phyloP scores from a whole-genome alignment of 2,797 vertebrate genomes.

The Typhlichthys eigenmanni region DNA sequence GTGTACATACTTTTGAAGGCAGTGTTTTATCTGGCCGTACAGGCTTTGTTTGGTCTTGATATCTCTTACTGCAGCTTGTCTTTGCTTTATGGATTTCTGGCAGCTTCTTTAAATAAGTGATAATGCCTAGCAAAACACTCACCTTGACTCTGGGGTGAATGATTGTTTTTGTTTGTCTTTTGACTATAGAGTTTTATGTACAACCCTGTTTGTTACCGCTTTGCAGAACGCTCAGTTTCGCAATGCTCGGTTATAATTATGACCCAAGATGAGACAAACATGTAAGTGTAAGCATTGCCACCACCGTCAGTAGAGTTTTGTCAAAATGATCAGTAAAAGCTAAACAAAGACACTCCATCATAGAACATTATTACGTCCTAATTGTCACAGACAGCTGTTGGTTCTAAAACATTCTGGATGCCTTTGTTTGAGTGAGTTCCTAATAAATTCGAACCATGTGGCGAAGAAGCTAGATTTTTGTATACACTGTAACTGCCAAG shows the following conservation, averaged over 20 bases:
- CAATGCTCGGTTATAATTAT: constrained; percentile 43
- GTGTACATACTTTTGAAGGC: constrained; percentile 83
- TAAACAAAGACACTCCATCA: constrained; percentile 41
- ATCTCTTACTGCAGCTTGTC: constrained; percentile 83
- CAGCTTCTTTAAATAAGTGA: constrained; percentile 82
- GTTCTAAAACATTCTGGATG: constrained; percentile 74
- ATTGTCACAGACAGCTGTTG: constrained; percentile 75
- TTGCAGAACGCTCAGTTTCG: too few species aligned
- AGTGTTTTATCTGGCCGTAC: constrained; percentile 79
- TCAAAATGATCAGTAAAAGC: constrained; percentile 50
- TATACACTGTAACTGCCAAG: constrained; percentile 54
- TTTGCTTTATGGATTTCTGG: constrained; percentile 83
- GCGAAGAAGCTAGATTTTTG: constrained; percentile 60
- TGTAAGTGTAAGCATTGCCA: constrained; percentile 58
- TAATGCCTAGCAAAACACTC: constrained; percentile 75
- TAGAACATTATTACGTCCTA: constrained; percentile 43
- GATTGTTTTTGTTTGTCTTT: constrained; percentile 59
- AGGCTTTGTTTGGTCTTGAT: constrained; percentile 84
- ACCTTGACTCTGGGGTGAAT: constrained; percentile 70
- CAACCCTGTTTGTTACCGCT: constrained; percentile 27
- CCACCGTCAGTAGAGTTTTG: constrained; percentile 36
- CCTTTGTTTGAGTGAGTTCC: constrained; percentile 67
- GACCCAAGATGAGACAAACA: constrained; percentile 18
- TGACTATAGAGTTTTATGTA: constrained; percentile 47
- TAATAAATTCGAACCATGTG: constrained; percentile 71